A percentile compares a stretch with the other conserved stretches of the same genome.
phyloP scores from a whole-genome alignment of 1,140 invertebrate species.

The Tetragonula clypearis region DNA sequence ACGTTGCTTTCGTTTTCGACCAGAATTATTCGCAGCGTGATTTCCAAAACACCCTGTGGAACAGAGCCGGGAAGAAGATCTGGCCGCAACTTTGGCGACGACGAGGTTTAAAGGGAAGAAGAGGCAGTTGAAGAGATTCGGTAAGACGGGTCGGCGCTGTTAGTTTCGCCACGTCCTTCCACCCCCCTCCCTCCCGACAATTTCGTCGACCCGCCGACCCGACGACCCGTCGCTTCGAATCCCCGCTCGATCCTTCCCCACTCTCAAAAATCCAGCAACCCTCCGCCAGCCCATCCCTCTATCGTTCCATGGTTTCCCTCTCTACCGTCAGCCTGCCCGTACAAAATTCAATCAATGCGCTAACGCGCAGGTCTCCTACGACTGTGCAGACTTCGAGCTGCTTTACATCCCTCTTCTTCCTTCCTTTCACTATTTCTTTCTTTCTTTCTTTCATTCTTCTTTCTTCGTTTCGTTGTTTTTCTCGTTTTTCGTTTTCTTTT shows the following conservation, averaged over 20 bases:
- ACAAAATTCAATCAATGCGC: slow-evolving; percentile 70
- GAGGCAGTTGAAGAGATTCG: slow-evolving; percentile 36
- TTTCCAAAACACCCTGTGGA: not conserved
- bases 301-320: slow-evolving; percentile 26
- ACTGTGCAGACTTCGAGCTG: slow-evolving; percentile 38
- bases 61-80: not conserved
- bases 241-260: slow-evolving; percentile 41
- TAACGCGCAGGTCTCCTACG: slow-evolving; percentile 51
- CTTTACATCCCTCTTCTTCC: slow-evolving; percentile 21
- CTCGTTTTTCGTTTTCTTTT: no score
- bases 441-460: not conserved
- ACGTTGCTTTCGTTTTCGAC: no score
- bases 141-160: slow-evolving; percentile 45
- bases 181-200: not conserved
- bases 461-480: not conserved
- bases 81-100: slow-evolving; percentile 11
- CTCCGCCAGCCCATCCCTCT: not conserved
- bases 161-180: slow-evolving; percentile 11
- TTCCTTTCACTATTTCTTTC: not conserved
- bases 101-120: slow-evolving; percentile 10
- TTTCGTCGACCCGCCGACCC: slow-evolving; percentile 30
- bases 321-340: not conserved
- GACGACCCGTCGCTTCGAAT: slow-evolving; percentile 45
- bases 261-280: slow-evolving; percentile 58
- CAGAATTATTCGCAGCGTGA: not conserved